Conservation (phyloP, 2,113 vertebrate species). For the Pygoscelis antarcticus region DNA sequence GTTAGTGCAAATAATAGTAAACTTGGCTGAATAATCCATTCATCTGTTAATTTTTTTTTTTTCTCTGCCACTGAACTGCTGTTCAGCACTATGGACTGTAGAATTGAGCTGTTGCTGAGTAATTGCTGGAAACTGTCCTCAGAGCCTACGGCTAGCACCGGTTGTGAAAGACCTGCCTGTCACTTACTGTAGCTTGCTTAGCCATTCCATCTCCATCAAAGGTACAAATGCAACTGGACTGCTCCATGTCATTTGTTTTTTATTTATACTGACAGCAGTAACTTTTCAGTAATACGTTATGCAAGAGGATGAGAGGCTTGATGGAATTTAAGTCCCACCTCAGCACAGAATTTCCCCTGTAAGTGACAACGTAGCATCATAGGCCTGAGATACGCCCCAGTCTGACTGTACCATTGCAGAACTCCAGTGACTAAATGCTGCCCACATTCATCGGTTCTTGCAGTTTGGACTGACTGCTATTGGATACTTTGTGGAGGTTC, state of each 20-base stretch:
- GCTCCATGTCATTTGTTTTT: background rate
- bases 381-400: rapidly evolving
- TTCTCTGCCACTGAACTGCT: background rate
- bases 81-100: background rate
- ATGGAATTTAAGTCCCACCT: background rate
- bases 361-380: background rate
- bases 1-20: background rate
- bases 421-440: background rate
- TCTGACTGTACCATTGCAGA: background rate
- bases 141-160: background rate
- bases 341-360: background rate
- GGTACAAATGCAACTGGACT: background rate
- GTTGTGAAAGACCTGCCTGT: background rate
- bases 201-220: background rate
- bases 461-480: background rate
- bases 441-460: background rate
- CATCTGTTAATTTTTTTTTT: background rate
- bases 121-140: background rate
- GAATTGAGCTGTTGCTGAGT: background rate
- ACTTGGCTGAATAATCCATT: background rate
- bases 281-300: background rate
- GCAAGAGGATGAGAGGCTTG: background rate
- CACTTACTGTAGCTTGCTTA: background rate
- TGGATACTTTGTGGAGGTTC: background rate
- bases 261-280: background rate